A percentile compares a stretch with the other conserved stretches of the same genome.
Evolutionary conservation across 2,797 vertebrate genomes (phyloP).

Genomic region (Dryobates pubescens): DNA sequence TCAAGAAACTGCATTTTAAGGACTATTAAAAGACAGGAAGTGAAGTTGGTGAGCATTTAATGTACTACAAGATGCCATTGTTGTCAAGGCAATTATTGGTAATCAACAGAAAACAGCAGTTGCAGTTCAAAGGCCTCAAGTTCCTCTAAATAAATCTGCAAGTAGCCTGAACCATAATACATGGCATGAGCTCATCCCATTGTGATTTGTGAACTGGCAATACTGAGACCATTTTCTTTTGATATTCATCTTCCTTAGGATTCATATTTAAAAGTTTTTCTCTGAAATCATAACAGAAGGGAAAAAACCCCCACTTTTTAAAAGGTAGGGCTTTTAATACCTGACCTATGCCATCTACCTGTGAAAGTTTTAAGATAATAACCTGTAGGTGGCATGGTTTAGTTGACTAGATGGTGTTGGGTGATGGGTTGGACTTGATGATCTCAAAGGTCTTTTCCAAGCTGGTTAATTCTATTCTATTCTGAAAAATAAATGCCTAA

Average conservation of each 20-base stretch:
- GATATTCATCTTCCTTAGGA: background rate
- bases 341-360: background rate
- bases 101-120: background rate
- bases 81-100: background rate
- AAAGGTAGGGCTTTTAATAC: background rate
- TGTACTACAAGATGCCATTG: background rate
- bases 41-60: background rate
- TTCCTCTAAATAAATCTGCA: background rate
- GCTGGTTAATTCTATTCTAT: no score
- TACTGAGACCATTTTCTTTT: background rate
- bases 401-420: no score
- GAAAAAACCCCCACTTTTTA: background rate
- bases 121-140: background rate
- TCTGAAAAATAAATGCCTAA: background rate
- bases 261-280: background rate
- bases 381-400: background rate
- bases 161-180: background rate
- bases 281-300: background rate
- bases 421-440: no score
- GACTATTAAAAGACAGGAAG: background rate
- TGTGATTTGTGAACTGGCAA: background rate
- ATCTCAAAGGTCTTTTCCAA: no score
- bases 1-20: background rate
- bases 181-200: background rate
- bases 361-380: background rate